These are phyloP conservation scores for Cladopsammia gracilis DNA, from an alignment of 64 coral and sea anemone genomes.

Conservation along the genomic window DNA sequence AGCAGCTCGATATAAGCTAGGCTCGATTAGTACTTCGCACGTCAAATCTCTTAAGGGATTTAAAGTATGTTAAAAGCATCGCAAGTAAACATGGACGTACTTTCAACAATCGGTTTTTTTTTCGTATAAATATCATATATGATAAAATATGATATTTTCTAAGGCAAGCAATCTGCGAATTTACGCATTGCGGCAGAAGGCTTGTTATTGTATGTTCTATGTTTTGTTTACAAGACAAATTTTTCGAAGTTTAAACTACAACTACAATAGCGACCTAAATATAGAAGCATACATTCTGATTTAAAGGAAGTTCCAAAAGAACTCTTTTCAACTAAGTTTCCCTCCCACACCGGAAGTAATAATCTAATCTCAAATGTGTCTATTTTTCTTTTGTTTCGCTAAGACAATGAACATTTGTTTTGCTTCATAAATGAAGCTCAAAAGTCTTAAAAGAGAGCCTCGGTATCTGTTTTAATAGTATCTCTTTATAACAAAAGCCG, in stretches of 20 bases:
- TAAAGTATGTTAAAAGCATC: conserved; percentile 25
- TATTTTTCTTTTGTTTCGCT: conserved; percentile 4
- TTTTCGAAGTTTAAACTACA: background rate
- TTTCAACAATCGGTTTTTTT: background rate
- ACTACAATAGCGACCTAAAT: conserved; percentile 1
- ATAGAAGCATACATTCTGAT: background rate
- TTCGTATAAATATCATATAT: background rate
- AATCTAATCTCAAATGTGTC: background rate
- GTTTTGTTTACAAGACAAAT: background rate
- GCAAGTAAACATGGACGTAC: background rate
- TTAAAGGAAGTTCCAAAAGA: background rate
- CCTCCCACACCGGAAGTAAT: conserved; percentile 11
- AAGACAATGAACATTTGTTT: background rate
- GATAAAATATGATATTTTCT: background rate
- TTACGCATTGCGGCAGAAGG: background rate
- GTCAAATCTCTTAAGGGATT: conserved; percentile 44
- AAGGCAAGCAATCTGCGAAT: background rate
- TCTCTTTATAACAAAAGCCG: background rate
- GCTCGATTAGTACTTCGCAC: conserved; percentile 1
- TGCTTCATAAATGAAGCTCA: background rate
- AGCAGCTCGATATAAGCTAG: conserved; percentile 8
- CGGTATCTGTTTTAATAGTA: conserved; percentile 21
- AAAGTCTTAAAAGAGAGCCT: background rate
- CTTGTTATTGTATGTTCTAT: background rate
- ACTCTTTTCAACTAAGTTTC: background rate